phyloP scores from a whole-genome alignment of 2,888 invertebrate genomes.

The Parasteatoda lunata region DNA sequence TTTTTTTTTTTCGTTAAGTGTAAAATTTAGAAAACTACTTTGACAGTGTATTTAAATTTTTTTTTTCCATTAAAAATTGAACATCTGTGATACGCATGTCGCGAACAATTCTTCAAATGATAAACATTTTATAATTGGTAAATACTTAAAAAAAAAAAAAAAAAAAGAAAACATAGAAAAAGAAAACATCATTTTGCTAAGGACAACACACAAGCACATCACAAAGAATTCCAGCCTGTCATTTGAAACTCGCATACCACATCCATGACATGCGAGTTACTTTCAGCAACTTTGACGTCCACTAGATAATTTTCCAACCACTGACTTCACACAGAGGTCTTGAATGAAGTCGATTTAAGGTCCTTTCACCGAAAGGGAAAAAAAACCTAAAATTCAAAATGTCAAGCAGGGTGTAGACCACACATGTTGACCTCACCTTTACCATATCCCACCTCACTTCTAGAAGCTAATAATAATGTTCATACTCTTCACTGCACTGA shows the following conservation, averaged over 20 bases:
- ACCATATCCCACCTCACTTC: background rate
- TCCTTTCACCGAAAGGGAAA: conserved; percentile 10
- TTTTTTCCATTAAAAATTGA: too few relatives aligned
- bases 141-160: too few relatives aligned
- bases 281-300: conserved; percentile 31
- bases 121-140: too few relatives aligned
- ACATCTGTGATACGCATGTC: too few relatives aligned
- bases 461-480: background rate
- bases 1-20: too few relatives aligned
- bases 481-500: conserved; percentile 3
- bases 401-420: conserved; percentile 34
- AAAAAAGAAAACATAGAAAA: too few relatives aligned
- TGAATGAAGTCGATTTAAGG: background rate
- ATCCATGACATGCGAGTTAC: conserved; percentile 6
- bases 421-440: conserved; percentile 35
- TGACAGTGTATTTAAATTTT: too few relatives aligned
- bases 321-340: conserved; percentile 57
- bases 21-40: too few relatives aligned
- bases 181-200: too few relatives aligned
- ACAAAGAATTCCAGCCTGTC: conserved; percentile 16
- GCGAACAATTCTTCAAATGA: too few relatives aligned
- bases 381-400: conserved; percentile 15
- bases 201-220: background rate
- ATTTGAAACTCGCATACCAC: conserved; percentile 1
- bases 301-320: conserved; percentile 46